phyloP scores from a whole-genome alignment of 2,797 vertebrate species.

The Danio aesculapii region DNA sequence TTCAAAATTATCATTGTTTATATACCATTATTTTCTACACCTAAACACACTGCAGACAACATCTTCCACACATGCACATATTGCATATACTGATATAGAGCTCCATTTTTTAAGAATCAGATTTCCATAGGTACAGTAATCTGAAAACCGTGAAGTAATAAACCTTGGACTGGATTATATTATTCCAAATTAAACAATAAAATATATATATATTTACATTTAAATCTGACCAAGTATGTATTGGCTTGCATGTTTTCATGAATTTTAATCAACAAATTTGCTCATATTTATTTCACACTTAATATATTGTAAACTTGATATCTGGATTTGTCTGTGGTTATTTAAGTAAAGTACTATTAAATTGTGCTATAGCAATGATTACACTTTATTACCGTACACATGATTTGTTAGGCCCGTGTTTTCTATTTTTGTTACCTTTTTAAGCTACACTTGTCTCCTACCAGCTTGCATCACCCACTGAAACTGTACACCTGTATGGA shows the following conservation, averaged over 20 bases:
- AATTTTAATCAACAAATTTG: neutral
- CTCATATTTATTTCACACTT: neutral
- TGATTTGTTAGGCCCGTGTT: neutral
- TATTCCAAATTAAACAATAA: neutral
- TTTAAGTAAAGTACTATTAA: neutral
- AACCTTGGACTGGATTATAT: neutral
- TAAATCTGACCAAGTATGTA: neutral
- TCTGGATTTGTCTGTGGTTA: too few species aligned
- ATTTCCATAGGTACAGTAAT: neutral
- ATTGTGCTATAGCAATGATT: neutral
- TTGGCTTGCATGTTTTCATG: neutral
- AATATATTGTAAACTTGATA: too few species aligned
- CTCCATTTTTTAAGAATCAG: neutral
- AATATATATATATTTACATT: neutral
- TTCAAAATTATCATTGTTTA: too few species aligned
- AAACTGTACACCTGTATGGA: slow-evolving; percentile 52
- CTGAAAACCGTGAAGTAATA: neutral
- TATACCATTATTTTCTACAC: neutral
- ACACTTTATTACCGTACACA: neutral
- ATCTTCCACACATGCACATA: neutral
- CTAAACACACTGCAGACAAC: neutral
- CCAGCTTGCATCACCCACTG: slow-evolving; percentile 36
- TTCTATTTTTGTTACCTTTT: neutral
- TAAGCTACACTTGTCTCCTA: neutral
- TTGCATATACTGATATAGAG: too few species aligned